Conservation (phyloP, 2,113 vertebrate species). For the Heloderma charlesbogerti region DNA sequence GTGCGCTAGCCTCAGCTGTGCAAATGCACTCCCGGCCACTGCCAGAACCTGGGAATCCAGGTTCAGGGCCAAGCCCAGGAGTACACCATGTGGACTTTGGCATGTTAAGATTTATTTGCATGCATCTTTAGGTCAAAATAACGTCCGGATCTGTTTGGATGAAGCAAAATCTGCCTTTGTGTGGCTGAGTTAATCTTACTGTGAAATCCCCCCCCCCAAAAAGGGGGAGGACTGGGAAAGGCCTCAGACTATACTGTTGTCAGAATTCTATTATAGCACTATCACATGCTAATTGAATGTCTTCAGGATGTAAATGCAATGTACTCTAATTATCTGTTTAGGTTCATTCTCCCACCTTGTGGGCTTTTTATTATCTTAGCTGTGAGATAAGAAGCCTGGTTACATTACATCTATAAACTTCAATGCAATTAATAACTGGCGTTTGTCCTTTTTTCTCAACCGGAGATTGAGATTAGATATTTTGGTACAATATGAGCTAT, state of each 20-base stretch:
- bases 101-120: neutral
- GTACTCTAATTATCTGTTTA: conserved; percentile 39
- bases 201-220: neutral
- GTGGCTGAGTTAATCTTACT: neutral
- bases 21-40: too few relatives aligned
- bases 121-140: neutral
- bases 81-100: neutral
- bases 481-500: conserved; percentile 1
- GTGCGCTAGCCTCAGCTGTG: too few relatives aligned
- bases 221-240: neutral
- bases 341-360: conserved; percentile 22
- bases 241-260: neutral
- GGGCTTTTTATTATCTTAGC: conserved; percentile 14
- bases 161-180: neutral
- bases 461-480: conserved; percentile 31
- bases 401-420: conserved; percentile 29
- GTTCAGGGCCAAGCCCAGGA: too few relatives aligned
- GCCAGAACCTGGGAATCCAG: too few relatives aligned
- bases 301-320: conserved; percentile 44
- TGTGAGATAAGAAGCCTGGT: conserved; percentile 35
- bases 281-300: conserved; percentile 32
- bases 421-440: conserved; percentile 28
- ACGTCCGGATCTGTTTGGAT: neutral
- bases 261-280: conserved; percentile 16
- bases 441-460: conserved; percentile 5